phyloP scores from a whole-genome alignment of 2,797 vertebrate species.

The Picus viridis region DNA sequence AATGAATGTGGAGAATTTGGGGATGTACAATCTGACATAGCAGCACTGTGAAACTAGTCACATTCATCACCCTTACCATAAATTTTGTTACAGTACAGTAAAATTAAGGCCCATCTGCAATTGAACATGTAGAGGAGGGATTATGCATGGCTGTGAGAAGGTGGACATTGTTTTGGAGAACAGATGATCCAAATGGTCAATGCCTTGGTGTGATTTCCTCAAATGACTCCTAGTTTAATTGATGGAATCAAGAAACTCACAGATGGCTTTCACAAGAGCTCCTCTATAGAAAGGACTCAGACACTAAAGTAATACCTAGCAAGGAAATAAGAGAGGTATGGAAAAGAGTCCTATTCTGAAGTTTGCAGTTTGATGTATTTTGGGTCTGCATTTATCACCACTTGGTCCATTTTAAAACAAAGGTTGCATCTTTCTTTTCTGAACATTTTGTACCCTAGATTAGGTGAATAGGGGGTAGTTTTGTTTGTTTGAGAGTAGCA shows the following conservation, averaged over 20 bases:
- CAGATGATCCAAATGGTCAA: background rate
- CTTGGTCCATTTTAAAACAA: background rate
- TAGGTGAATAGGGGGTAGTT: background rate
- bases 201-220: background rate
- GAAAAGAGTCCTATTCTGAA: background rate
- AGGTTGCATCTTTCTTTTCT: background rate
- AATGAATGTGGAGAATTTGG: slow-evolving; percentile 40
- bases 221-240: background rate
- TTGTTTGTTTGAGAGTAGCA: background rate
- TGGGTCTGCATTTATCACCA: background rate
- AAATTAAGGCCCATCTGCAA: background rate
- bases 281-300: background rate
- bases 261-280: background rate
- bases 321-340: background rate
- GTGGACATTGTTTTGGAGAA: background rate
- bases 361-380: background rate
- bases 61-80: background rate
- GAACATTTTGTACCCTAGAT: background rate
- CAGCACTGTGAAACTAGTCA: background rate
- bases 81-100: background rate
- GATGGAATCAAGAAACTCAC: background rate
- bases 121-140: background rate
- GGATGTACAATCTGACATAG: slow-evolving; percentile 6
- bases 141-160: background rate
- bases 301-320: background rate